Evolutionary conservation across 2,113 vertebrate genomes (phyloP), one percentile per base, ranked within the genome.

Genomic region (Probosciger aterrimus): DNA sequence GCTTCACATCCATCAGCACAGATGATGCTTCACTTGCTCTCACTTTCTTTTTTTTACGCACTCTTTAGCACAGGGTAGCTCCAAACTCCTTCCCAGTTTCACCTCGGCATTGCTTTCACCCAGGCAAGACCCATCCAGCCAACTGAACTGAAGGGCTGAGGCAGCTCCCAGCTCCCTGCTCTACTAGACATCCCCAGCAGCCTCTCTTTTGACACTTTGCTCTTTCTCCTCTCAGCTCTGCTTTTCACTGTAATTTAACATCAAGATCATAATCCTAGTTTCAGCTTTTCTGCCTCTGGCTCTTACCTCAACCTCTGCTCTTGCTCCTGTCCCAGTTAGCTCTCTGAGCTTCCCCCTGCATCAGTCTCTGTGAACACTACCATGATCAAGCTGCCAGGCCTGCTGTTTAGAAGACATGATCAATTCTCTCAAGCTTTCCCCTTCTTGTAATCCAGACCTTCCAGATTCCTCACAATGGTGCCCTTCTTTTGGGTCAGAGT

Each of bases 161-260:
- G 12, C 18, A 73, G 14, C 4, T 15, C 18, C 43, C 33, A 46
- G 33, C 10, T 4, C 35, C 28, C 25, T 0, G 0, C 44, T 59
- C 55, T 28, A 59, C 11, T 55, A 91, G 55, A 46, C 10, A 27
- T 31, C 55, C 17, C 46, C 43, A 88, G 78, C 43, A 67, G 43
- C 30, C 74, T 57, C 43, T 63, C 27, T 43, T 63, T 3, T 31
- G 31, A 73, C 24, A 75, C 30, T 55, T 14, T 6, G 28, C 8
- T 73, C 28, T 60, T 68, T 41, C 18, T 35, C 24, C 31, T 14
- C 43, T 55, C 31, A 50, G 25, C 7, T 70, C 25, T 62, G 55
- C 11, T 73, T 47, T 33, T 37, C 52, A 84, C 2, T 73, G 47
- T 43, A 84, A 64, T 6, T 53, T 9, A 44, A 65, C 33, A 53